Evolutionary conservation across 2,888 invertebrate genomes (phyloP), one percentile per base, ranked within the genome.

Genomic region (Reticulitermes lucifugus): DNA sequence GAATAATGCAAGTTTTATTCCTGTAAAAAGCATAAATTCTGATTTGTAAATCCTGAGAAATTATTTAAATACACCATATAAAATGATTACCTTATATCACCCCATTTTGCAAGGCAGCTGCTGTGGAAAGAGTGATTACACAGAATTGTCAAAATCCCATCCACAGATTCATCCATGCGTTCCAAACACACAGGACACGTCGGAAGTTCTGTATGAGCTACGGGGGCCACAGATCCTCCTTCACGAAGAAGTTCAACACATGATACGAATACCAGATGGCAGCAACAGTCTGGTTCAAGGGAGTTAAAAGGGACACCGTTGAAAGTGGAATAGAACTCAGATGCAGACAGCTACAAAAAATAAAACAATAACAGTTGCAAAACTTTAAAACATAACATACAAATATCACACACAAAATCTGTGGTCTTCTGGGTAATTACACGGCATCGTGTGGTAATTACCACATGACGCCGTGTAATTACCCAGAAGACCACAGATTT

Each of bases 101-200:
- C 96, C 99, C 99, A 99, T 90, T 99, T 96, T 88, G 97, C 95
- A 82, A 99, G 92, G 91, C 99, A 99, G 89, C 95, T 95, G 18
- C 98, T 96, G 91, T 99, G 99, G 92, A 99, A 99, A 2, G 98
- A 96, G 91, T 99, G 99, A 91, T 99, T 99, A 90, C 99, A 99
- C 86, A 99, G 93, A 89, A 99, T 98, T 51, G 98, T 99, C 88
- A 99, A 92, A 87, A 99, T 97, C 21, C 99, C 98, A 90, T 99
- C 98, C 21, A 99, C 98, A 88, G 98, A 98, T 91, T 99, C 99
- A 91, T 99, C 99, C 99, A 98, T 97, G 86, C 98, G 94, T 91
- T 99, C 99, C 84, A 98, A 91, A 90, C 98, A 99, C 21, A 99
- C 98, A 3, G 99, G 98, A 90, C 99, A 99, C 7, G 97, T 98